Evolutionary conservation across 30 jellyfish, hydroid and myxozoan species (phyloP).

Genomic region (Haliclystus octoradiatus): DNA sequence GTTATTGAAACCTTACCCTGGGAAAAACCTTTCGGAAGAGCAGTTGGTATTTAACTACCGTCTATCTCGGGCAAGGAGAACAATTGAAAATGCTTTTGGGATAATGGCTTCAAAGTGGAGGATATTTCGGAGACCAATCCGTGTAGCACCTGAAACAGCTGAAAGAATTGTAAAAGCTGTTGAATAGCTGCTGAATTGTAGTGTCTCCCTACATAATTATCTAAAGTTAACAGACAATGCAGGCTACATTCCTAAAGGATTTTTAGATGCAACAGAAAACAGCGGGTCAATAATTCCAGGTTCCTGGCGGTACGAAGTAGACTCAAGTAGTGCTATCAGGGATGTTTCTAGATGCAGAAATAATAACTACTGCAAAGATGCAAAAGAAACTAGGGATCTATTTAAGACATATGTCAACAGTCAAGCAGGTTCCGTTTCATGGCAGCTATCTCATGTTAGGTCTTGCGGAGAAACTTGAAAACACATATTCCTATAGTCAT

Average conservation of each 20-base stretch:
- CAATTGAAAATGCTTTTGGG: constrained; percentile 39
- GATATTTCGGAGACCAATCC: constrained; percentile 22
- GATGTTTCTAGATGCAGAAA: constrained; percentile 5
- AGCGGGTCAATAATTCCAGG: constrained; percentile 25
- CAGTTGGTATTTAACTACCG: constrained; percentile 7
- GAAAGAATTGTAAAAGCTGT: constrained; percentile 24
- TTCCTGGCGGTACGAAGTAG: constrained; percentile 17
- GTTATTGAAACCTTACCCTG: too few species aligned
- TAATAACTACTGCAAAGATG: constrained; percentile 7
- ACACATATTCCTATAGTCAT: neutral
- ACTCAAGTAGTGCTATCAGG: constrained; percentile 7
- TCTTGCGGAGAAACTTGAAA: constrained; percentile 15
- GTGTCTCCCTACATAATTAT: constrained; percentile 11
- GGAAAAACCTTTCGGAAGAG: neutral
- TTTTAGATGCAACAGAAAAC: constrained; percentile 13
- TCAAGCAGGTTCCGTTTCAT: constrained; percentile 20
- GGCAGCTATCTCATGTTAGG: constrained; percentile 29
- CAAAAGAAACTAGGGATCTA: neutral
- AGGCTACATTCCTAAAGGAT: constrained; percentile 23
- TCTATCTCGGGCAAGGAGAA: constrained; percentile 20
- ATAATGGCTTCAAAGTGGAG: constrained; percentile 50
- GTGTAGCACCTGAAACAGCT: constrained; percentile 13
- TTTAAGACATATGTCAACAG: constrained; percentile 17
- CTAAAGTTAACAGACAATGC: constrained; percentile 26
- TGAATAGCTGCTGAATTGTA: constrained; percentile 21